phyloP scores from a whole-genome alignment of 2,113 vertebrate species.

The Brienomyrus brachyistius region DNA sequence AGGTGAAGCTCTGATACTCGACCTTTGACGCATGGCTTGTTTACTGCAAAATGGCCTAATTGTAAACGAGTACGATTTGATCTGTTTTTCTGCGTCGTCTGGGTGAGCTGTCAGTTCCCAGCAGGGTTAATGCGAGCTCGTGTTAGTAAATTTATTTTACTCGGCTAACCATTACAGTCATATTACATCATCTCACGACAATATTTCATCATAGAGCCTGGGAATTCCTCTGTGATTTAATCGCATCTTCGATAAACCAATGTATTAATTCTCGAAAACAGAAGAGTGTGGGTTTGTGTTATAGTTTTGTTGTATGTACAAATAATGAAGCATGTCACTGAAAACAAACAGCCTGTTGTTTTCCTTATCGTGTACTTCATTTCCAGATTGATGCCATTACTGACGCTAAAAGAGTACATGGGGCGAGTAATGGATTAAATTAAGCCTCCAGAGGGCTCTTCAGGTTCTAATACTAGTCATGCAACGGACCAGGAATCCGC shows the following conservation, averaged over 20 bases:
- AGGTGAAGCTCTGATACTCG: conserved; percentile 55
- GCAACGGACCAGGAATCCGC: neutral
- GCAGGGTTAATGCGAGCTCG: neutral
- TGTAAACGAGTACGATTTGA: conserved; percentile 4
- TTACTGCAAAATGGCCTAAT: conserved; percentile 31
- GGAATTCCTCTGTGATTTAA: neutral
- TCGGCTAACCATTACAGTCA: neutral
- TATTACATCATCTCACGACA: neutral
- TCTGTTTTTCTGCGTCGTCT: neutral
- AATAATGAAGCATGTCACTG: neutral
- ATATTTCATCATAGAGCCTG: neutral
- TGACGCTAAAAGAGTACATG: neutral
- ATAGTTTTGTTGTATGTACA: neutral
- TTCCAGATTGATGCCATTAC: neutral
- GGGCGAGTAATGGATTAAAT: neutral
- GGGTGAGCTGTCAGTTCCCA: neutral
- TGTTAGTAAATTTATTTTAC: neutral
- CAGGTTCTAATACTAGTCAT: neutral
- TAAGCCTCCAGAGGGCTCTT: neutral
- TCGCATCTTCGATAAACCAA: neutral
- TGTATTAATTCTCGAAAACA: neutral
- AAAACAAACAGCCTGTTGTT: neutral
- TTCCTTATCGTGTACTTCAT: neutral
- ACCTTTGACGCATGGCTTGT: conserved; percentile 40
- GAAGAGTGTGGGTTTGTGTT: neutral